Base-by-base conservation (phyloP, 2,113 vertebrate genomes). In the Trochalopteron elliotii region DNA sequence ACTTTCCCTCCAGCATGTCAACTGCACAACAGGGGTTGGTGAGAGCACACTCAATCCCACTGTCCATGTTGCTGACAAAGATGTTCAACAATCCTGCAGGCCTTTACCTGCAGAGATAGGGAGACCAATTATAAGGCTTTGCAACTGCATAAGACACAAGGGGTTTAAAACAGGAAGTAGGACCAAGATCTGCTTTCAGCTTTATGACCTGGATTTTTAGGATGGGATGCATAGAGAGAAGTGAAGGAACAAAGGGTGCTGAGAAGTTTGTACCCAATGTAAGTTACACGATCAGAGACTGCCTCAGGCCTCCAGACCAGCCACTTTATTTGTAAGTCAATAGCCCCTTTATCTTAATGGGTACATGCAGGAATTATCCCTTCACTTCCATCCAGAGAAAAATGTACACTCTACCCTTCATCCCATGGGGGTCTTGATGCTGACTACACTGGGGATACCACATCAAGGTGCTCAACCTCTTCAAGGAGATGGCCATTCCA, bases 381-480 rank as follows among this genome's bases (percentile, higher is more conserved):
- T 76, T 76, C 23, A 21, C 11, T 30, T 70, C 14, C 9, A 31
- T 24, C 31, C 49, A 83, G 31, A 53, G 67, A 52, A 74, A 40
- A 78, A 78, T 14, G 9, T 21, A 37, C 22, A 15, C 37, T n/a
- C 20, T 33, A 20, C 11, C 59, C 60, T 56, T 28, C 13, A 16
- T 79, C 24, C 81, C 42, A 21, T 2, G 6, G 31, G n/a, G 15
- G 3, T 37, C 37, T 55, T 55, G 47, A 10, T 5, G 28, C 47
- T 59, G 64, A 74, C 35, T 44, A 6, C 14, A 4, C 4, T 7
- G n/a, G 24, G 18, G 25, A 24, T 28, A 22, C 23, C 33, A 30
- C 14, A 5, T 12, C 0, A 0, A 75, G 15, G 18, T 31, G 25
- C 56, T 42, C 0, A 3, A 18, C 35, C 11, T 60, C 40, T 52